phyloP scores from a whole-genome alignment of 2,888 invertebrate genomes.

The Drosophila prolongata region DNA sequence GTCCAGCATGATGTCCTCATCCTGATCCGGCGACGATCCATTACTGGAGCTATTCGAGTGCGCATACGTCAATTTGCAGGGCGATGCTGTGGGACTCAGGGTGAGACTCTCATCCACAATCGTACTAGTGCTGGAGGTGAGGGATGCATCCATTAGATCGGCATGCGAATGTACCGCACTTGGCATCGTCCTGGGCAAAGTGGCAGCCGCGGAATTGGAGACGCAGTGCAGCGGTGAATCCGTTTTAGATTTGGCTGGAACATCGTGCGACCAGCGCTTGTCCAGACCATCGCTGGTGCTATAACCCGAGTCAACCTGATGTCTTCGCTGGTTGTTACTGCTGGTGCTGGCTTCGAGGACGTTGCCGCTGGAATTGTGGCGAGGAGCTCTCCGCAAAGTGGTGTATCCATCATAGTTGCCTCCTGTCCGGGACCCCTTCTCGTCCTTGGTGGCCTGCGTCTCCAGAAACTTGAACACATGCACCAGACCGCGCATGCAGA shows the following conservation, averaged over 20 bases:
- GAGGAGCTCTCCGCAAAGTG: conserved; percentile 82
- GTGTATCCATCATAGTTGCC: conserved; percentile 84
- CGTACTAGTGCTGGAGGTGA: conserved; percentile 80
- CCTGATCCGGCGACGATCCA: conserved; percentile 82
- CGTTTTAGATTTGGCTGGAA: conserved; percentile 82
- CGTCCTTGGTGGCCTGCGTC: conserved; percentile 91
- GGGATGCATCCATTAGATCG: conserved; percentile 80
- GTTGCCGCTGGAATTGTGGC: conserved; percentile 80
- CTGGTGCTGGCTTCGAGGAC: conserved; percentile 74
- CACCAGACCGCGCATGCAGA: conserved; percentile 94
- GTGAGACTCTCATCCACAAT: conserved; percentile 80
- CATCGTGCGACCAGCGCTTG: conserved; percentile 93
- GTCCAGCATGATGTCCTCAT: conserved; percentile 79
- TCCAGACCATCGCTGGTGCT: conserved; percentile 93
- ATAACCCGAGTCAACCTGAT: conserved; percentile 95
- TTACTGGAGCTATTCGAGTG: conserved; percentile 82
- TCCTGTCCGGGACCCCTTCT: conserved; percentile 82
- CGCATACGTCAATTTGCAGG: conserved; percentile 70
- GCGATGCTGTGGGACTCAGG: conserved; percentile 66
- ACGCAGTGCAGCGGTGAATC: conserved; percentile 74
- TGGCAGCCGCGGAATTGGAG: conserved; percentile 49
- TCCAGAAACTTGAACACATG: conserved; percentile 98
- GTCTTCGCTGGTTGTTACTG: conserved; percentile 82
- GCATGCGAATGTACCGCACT: conserved; percentile 62
- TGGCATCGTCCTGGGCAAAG: conserved; percentile 73